phyloP scores from a whole-genome alignment of 2,888 invertebrate species.

The Melipona bicolor region DNA sequence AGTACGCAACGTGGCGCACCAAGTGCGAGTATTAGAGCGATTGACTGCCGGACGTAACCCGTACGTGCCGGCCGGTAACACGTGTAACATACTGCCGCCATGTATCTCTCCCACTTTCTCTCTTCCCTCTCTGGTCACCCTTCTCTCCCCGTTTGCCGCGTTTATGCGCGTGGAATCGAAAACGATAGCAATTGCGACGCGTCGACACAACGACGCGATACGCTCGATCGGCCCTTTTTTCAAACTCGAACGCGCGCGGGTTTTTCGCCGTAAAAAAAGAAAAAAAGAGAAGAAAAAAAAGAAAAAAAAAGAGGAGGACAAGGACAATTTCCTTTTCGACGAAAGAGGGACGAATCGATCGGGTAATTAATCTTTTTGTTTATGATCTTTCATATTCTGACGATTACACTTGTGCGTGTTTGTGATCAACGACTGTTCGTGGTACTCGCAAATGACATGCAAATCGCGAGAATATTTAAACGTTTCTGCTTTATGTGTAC shows the following conservation, averaged over 20 bases:
- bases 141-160: slow-evolving; percentile 55
- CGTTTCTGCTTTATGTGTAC: no score
- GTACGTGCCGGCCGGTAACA: slow-evolving; percentile 83
- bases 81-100: slow-evolving; percentile 83
- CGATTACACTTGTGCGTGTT: no score
- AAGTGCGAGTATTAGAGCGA: slow-evolving; percentile 83
- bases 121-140: background rate
- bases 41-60: slow-evolving; percentile 84
- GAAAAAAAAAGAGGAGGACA: no score
- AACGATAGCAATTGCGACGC: slow-evolving; percentile 70
- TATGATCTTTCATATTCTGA: no score
- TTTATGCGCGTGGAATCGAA: slow-evolving; percentile 74
- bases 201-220: slow-evolving; percentile 40
- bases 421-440: no score
- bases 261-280: background rate
- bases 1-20: slow-evolving; percentile 70
- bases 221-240: background rate
- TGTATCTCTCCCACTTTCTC: slow-evolving; percentile 78
- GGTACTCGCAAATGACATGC: no score
- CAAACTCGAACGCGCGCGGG: background rate
- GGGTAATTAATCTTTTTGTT: no score
- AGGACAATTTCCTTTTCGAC: no score
- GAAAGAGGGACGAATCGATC: no score
- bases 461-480: no score
- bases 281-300: no score